These are phyloP conservation scores for Presbytis comata DNA, from an alignment of 2,797 vertebrate genomes.

Conservation along the genomic window DNA sequence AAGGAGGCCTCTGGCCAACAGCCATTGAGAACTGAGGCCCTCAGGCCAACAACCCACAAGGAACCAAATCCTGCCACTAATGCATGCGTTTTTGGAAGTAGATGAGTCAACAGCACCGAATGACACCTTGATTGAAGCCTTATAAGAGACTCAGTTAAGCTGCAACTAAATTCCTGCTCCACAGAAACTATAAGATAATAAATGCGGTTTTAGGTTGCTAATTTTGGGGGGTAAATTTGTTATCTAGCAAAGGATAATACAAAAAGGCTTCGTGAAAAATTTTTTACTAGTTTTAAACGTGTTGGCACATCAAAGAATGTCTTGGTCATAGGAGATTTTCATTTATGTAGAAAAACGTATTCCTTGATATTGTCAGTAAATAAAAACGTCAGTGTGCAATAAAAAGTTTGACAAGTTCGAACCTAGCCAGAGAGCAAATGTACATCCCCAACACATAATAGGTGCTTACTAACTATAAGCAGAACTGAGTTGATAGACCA, in stretches of 20 bases:
- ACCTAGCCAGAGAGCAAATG: background rate
- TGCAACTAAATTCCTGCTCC: background rate
- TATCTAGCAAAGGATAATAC: background rate
- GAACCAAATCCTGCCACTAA: background rate
- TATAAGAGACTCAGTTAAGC: background rate
- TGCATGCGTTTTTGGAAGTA: background rate
- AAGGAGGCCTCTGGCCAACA: background rate
- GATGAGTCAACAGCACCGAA: background rate
- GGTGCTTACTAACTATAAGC: background rate
- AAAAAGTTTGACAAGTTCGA: background rate
- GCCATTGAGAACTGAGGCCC: background rate
- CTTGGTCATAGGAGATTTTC: background rate
- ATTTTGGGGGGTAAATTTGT: background rate
- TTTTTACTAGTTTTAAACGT: constrained; percentile 13
- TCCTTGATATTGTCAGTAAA: constrained; percentile 10
- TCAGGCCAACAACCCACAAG: background rate
- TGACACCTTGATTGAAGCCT: background rate
- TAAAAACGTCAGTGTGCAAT: background rate
- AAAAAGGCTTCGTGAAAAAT: background rate
- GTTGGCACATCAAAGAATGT: constrained; percentile 10
- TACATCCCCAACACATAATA: background rate
- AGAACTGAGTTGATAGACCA: background rate
- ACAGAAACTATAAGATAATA: background rate
- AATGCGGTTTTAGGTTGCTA: background rate
- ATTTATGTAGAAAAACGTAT: background rate